Evolutionary conservation across 2,113 vertebrate species (phyloP).

Genomic region (Phrynosoma platyrhinos): DNA sequence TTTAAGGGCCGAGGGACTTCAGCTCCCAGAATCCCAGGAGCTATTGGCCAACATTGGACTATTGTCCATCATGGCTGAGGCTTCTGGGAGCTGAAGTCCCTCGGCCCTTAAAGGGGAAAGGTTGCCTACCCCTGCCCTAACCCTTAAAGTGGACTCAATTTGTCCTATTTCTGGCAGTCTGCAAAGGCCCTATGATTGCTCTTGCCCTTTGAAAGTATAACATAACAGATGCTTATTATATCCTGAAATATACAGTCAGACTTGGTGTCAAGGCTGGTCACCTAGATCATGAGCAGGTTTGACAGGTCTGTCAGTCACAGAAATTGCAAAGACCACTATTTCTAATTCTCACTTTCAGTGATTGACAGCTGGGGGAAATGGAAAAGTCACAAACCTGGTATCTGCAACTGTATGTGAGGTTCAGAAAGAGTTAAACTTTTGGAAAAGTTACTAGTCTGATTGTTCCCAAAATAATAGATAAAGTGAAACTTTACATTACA

Average conservation of each 20-base stretch:
- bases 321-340: slow-evolving; percentile 53
- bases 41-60: too few relatives aligned
- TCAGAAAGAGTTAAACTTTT: slow-evolving; percentile 20
- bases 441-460: background rate
- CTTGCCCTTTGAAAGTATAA: slow-evolving; percentile 37
- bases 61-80: too few relatives aligned
- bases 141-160: too few relatives aligned
- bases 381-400: background rate
- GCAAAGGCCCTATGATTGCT: too few relatives aligned
- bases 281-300: slow-evolving; percentile 50
- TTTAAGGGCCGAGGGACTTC: too few relatives aligned
- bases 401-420: background rate
- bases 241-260: slow-evolving; percentile 44
- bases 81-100: too few relatives aligned
- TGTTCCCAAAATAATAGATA: slow-evolving; percentile 9
- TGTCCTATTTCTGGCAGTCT: too few relatives aligned
- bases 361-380: slow-evolving; percentile 25
- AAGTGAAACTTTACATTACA: background rate
- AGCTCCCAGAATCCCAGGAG: too few relatives aligned
- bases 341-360: slow-evolving; percentile 27
- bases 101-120: too few relatives aligned
- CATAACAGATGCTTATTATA: slow-evolving; percentile 57
- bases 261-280: slow-evolving; percentile 43
- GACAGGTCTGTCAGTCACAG: slow-evolving; percentile 45
- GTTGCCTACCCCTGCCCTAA: too few relatives aligned